These are phyloP conservation scores for Gallinago nigripennis DNA, from an alignment of 2,797 vertebrate species.

Conservation along the genomic window DNA sequence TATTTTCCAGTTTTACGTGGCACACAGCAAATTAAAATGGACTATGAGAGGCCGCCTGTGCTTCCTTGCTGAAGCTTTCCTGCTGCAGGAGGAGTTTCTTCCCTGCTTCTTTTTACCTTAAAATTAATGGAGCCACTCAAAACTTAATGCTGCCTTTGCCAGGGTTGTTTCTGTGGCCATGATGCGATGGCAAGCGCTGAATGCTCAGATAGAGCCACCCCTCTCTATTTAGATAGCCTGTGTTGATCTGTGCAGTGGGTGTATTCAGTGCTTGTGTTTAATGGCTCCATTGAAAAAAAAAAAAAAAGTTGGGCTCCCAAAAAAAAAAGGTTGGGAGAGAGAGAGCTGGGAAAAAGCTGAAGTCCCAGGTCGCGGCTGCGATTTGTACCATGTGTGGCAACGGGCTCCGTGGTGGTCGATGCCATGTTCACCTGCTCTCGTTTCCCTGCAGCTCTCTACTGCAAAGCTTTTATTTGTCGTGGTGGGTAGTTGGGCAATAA, in stretches of 20 bases:
- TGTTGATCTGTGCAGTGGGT: background rate
- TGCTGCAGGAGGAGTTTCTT: background rate
- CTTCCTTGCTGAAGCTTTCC: background rate
- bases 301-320: background rate
- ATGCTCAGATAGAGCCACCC: rapidly evolving
- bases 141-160: background rate
- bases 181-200: background rate
- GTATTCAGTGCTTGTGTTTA: background rate
- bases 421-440: background rate
- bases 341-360: background rate
- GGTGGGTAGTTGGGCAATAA: background rate
- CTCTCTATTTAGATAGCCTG: no score
- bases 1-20: background rate
- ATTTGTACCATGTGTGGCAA: background rate
- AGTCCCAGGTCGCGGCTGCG: rapidly evolving
- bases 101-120: background rate
- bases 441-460: background rate
- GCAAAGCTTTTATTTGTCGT: background rate
- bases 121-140: background rate
- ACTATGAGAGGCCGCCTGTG: background rate
- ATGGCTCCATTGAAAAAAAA: no score
- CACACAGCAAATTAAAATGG: background rate
- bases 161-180: background rate
- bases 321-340: background rate
- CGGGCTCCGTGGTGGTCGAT: rapidly evolving